Evolutionary conservation across 2,888 invertebrate genomes (phyloP).

Genomic region (Caenorhabditis drosophilae): DNA sequence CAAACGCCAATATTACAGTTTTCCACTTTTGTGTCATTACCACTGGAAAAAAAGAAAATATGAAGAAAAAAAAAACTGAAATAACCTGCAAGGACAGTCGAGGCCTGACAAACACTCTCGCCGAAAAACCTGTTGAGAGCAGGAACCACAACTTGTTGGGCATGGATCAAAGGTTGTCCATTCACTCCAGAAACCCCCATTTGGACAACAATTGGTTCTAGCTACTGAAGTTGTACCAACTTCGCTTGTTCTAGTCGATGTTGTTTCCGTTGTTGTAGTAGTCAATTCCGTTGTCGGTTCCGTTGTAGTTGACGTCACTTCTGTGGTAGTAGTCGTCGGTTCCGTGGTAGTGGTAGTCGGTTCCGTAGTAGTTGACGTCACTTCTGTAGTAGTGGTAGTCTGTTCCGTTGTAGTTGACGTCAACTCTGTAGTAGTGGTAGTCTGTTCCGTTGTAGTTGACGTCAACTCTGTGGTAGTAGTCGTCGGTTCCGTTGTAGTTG

Average conservation of each 20-base stretch:
- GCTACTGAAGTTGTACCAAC: slow-evolving; percentile 7
- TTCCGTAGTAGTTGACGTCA: slow-evolving; percentile 8
- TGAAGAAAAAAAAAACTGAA: neutral
- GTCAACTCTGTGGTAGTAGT: slow-evolving; percentile 8
- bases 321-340: slow-evolving; percentile 9
- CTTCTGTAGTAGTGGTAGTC: slow-evolving; percentile 8
- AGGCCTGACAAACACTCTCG: slow-evolving; percentile 22
- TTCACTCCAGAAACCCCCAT: slow-evolving; percentile 30
- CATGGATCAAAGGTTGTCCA: slow-evolving; percentile 27
- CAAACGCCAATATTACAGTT: slow-evolving; percentile 37
- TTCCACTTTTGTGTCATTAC: slow-evolving; percentile 20
- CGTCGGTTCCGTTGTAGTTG: slow-evolving; percentile 6
- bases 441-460: slow-evolving; percentile 4
- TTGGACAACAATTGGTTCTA: slow-evolving; percentile 22
- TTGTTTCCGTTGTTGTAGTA: slow-evolving; percentile 15
- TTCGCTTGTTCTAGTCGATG: slow-evolving; percentile 9
- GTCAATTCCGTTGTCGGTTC: slow-evolving; percentile 8
- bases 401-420: slow-evolving; percentile 7
- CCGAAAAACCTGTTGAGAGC: slow-evolving; percentile 25
- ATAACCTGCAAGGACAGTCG: slow-evolving; percentile 19
- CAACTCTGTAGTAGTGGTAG: slow-evolving; percentile 9
- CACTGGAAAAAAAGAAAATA: slow-evolving; percentile 20
- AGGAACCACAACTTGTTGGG: slow-evolving; percentile 26
- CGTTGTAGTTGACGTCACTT: slow-evolving; percentile 9
- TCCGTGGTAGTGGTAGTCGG: slow-evolving; percentile 9